A percentile compares a stretch with the other conserved stretches of the same genome.
Conservation (phyloP, 2,113 vertebrate genomes). For the Urocynchramus pylzowi region DNA sequence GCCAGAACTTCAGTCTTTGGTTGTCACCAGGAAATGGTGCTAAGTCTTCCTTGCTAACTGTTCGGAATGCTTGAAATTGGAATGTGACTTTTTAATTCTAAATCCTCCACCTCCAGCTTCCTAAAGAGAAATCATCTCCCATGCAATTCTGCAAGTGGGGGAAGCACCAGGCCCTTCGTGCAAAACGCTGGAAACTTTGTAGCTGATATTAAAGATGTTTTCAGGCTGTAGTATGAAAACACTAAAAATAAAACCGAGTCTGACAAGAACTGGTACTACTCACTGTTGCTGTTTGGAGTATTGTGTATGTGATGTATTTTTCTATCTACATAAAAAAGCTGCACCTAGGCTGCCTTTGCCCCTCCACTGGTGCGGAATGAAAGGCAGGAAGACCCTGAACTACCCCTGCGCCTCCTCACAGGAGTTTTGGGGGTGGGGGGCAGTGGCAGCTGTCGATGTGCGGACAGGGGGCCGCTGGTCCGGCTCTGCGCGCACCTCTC, state of each 20-base stretch:
- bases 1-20: neutral
- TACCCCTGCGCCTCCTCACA: accelerated
- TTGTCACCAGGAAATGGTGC: neutral
- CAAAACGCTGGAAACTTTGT: neutral
- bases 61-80: neutral
- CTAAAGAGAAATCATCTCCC: neutral
- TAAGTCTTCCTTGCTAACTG: neutral
- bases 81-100: neutral
- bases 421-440: neutral
- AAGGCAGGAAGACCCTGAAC: neutral
- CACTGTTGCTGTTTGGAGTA: neutral
- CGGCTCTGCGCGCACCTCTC: neutral
- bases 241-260: neutral
- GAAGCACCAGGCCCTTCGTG: neutral
- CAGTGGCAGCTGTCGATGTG: neutral
- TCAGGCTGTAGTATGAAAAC: neutral
- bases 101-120: neutral
- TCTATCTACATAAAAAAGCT: neutral
- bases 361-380: neutral
- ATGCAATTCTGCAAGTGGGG: neutral
- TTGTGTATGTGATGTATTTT: neutral
- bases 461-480: accelerated
- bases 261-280: neutral
- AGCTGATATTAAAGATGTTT: neutral
- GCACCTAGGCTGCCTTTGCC: neutral